Evolutionary conservation across 2,113 vertebrate species (phyloP).

Genomic region (Rhadina sibilatrix): DNA sequence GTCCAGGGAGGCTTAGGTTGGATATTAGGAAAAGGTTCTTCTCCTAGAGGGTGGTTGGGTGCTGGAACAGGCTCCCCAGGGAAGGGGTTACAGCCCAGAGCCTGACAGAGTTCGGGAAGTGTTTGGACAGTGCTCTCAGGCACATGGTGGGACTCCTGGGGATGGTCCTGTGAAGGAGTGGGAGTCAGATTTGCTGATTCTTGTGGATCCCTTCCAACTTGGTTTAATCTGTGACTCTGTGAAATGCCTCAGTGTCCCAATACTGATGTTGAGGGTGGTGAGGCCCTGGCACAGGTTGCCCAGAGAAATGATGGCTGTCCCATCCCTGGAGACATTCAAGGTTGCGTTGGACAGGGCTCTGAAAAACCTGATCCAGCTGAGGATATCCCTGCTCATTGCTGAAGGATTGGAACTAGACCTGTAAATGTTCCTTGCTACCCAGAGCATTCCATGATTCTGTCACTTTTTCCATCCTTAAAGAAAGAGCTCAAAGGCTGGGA

Average conservation of each 20-base stretch:
- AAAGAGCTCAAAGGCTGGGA: neutral
- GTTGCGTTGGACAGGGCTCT: neutral
- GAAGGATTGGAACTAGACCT: neutral
- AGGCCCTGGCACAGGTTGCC: neutral
- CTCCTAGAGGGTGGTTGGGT: neutral
- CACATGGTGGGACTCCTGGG: neutral
- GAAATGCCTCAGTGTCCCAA: neutral
- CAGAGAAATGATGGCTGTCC: neutral
- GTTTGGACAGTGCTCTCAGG: neutral
- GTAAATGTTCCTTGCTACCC: neutral
- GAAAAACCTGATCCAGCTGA: neutral
- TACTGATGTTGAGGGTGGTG: neutral
- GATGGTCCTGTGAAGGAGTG: neutral
- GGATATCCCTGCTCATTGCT: neutral
- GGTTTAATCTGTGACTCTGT: neutral
- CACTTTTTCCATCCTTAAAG: neutral
- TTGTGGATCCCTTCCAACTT: neutral
- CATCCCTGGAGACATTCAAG: neutral
- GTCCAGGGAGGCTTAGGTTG: neutral
- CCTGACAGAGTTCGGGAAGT: neutral
- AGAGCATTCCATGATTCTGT: neutral
- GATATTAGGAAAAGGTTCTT: neutral
- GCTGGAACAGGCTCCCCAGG: neutral
- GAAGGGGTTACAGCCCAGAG: neutral
- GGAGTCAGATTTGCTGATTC: neutral